Percentiles rank a stretch among this genome's conserved stretches.
Conservation (phyloP, 2,888 invertebrate genomes). For the Oasisia sp. region DNA sequence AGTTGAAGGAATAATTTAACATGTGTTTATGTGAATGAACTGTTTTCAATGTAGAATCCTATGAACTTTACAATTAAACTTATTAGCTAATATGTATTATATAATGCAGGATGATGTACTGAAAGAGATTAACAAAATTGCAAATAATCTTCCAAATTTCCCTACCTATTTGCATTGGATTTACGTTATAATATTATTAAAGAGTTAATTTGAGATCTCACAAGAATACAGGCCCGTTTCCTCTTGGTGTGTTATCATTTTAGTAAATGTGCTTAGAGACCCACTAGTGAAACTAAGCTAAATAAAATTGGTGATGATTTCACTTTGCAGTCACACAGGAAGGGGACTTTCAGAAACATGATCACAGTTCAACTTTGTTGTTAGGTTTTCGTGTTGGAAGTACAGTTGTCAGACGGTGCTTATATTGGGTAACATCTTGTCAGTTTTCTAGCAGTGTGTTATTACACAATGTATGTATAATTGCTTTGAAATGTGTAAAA, state of each 20-base stretch:
- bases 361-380: background rate
- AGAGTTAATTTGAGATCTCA: too few relatives aligned
- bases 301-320: background rate
- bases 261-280: too few relatives aligned
- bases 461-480: too few relatives aligned
- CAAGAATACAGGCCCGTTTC: too few relatives aligned
- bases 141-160: too few relatives aligned
- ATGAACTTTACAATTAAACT: background rate
- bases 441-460: background rate
- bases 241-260: too few relatives aligned
- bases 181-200: too few relatives aligned
- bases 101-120: background rate
- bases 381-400: background rate
- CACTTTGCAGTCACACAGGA: background rate
- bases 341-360: background rate
- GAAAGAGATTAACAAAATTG: too few relatives aligned
- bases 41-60: background rate
- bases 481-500: background rate
- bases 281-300: background rate
- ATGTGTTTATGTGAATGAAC: background rate
- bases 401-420: background rate
- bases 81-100: background rate
- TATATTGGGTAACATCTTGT: background rate
- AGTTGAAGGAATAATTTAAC: background rate
- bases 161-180: too few relatives aligned